Evolutionary conservation across 2,797 vertebrate genomes (phyloP).

Genomic region (Schizothorax lantsangensis): DNA sequence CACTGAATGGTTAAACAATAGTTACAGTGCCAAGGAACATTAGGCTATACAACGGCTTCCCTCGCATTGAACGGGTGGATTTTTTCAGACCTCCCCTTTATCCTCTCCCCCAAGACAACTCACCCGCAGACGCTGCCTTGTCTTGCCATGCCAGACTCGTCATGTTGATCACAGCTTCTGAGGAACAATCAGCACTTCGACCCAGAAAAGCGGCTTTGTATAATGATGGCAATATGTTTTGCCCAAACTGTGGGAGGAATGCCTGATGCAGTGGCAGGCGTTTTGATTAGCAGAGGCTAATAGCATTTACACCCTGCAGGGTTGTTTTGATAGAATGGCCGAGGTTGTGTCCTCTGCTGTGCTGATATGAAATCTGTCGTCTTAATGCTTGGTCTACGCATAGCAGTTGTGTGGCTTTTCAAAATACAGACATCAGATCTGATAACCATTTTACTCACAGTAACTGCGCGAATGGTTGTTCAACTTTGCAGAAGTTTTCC

Average conservation of each 20-base stretch:
- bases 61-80: slow-evolving; percentile 50
- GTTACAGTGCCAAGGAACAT: slow-evolving; percentile 63
- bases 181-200: slow-evolving; percentile 67
- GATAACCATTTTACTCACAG: slow-evolving; percentile 15
- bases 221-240: slow-evolving; percentile 67
- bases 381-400: not conserved
- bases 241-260: slow-evolving; percentile 47
- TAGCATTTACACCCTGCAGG: slow-evolving; percentile 46
- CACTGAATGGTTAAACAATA: slow-evolving; percentile 63
- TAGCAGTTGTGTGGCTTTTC: not conserved
- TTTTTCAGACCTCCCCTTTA: slow-evolving; percentile 59
- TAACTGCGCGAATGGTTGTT: not conserved
- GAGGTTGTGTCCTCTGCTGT: slow-evolving; percentile 36
- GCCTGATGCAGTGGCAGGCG: slow-evolving; percentile 28
- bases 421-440: slow-evolving; percentile 24
- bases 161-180: slow-evolving; percentile 68
- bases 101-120: slow-evolving; percentile 60
- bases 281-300: slow-evolving; percentile 59
- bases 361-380: slow-evolving; percentile 26
- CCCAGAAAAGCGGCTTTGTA: slow-evolving; percentile 61
- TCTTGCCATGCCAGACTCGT: slow-evolving; percentile 68
- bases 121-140: slow-evolving; percentile 44
- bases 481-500: not conserved
- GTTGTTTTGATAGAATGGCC: slow-evolving; percentile 39
- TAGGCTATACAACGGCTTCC: slow-evolving; percentile 58